phyloP scores from a whole-genome alignment of 2,888 invertebrate genomes.

The Meteorus cinctellus region DNA sequence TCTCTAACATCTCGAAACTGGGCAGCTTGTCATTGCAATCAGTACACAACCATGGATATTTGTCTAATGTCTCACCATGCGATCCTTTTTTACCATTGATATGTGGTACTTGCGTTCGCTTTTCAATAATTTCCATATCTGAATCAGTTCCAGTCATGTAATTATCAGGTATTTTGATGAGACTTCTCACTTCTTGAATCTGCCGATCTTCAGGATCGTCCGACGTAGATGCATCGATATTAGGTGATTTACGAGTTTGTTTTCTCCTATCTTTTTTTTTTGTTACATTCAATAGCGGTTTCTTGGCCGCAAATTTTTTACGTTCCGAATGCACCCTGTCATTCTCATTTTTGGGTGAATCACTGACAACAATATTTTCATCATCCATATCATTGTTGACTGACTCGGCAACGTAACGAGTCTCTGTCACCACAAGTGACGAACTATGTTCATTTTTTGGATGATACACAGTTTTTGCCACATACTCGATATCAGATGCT shows the following conservation, averaged over 20 bases:
- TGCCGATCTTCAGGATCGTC: slow-evolving; percentile 61
- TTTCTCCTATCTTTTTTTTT: slow-evolving; percentile 61
- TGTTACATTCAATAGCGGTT: slow-evolving; percentile 50
- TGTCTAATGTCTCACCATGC: slow-evolving; percentile 69
- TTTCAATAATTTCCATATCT: slow-evolving; percentile 68
- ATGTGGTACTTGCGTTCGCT: slow-evolving; percentile 58
- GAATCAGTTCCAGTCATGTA: slow-evolving; percentile 71
- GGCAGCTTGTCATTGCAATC: slow-evolving; percentile 75
- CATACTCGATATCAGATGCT: slow-evolving; percentile 58
- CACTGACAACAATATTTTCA: slow-evolving; percentile 47
- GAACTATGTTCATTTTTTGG: slow-evolving; percentile 58
- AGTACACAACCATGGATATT: slow-evolving; percentile 76
- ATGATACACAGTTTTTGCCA: slow-evolving; percentile 55
- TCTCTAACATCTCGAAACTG: slow-evolving; percentile 75
- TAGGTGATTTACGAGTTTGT: slow-evolving; percentile 49
- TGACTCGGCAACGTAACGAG: slow-evolving; percentile 51
- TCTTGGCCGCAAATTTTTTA: slow-evolving; percentile 60
- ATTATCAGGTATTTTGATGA: slow-evolving; percentile 67
- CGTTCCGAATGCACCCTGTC: slow-evolving; percentile 50
- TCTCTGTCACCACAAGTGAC: slow-evolving; percentile 48
- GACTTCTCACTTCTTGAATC: slow-evolving; percentile 50
- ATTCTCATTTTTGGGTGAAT: slow-evolving; percentile 50
- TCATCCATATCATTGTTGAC: slow-evolving; percentile 42
- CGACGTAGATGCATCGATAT: slow-evolving; percentile 42
- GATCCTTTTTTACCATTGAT: slow-evolving; percentile 38